Conservation (phyloP, 2,797 vertebrate species). For the Oryzias sinensis region DNA sequence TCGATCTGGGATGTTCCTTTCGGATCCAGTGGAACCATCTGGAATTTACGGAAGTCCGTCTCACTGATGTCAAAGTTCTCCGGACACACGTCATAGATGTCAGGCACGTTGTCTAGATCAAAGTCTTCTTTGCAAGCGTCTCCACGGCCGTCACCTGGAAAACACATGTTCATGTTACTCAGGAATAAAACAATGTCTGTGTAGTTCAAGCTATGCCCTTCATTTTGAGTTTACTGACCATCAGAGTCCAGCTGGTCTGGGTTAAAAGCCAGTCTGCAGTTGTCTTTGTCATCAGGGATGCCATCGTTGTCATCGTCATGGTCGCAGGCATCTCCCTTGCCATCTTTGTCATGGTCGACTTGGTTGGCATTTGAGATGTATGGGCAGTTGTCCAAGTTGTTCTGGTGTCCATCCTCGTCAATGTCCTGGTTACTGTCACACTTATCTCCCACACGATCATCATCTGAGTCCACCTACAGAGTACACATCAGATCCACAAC, state of each 20-base stretch:
- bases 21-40: constrained; percentile 98
- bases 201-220: not conserved
- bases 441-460: constrained; percentile 91
- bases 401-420: constrained; percentile 97
- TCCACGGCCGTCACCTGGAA: constrained; percentile 90
- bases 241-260: constrained; percentile 92
- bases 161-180: not conserved
- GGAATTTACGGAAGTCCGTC: constrained; percentile 96
- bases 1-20: constrained; percentile 98
- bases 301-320: constrained; percentile 96
- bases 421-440: constrained; percentile 98
- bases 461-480: constrained; percentile 88
- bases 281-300: constrained; percentile 94
- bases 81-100: constrained; percentile 95
- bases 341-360: constrained; percentile 96
- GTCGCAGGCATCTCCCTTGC: constrained; percentile 96
- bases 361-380: constrained; percentile 97
- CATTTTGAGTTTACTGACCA: constrained; percentile 73
- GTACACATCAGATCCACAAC: not conserved
- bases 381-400: constrained; percentile 97
- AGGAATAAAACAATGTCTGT: not conserved
- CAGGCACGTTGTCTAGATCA: constrained; percentile 92
- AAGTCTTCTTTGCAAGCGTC: constrained; percentile 97
- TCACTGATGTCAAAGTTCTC: constrained; percentile 95
- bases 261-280: constrained; percentile 91